phyloP scores from a whole-genome alignment of 2,797 vertebrate species.

The Crocodylus rhombifer region DNA sequence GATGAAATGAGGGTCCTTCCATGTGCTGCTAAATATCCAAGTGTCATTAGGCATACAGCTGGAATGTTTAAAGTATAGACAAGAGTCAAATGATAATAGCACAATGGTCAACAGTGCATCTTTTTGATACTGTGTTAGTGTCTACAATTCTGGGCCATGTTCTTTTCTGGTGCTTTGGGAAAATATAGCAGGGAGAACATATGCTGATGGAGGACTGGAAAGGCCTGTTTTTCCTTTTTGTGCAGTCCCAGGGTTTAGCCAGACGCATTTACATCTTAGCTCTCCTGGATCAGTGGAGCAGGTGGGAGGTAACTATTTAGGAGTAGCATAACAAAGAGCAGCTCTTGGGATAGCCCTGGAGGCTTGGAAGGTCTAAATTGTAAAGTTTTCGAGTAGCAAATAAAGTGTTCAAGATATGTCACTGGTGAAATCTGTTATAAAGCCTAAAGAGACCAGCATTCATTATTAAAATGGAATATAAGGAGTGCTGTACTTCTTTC shows the following conservation, averaged over 20 bases:
- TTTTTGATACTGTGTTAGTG: neutral
- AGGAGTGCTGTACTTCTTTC: neutral
- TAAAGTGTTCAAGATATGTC: neutral
- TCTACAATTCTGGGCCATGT: neutral
- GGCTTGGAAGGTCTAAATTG: neutral
- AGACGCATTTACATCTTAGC: too few relatives aligned
- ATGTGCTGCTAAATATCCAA: neutral
- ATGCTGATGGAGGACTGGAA: neutral
- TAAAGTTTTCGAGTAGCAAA: neutral
- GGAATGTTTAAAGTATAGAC: neutral
- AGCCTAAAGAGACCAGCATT: neutral
- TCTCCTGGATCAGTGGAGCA: too few relatives aligned
- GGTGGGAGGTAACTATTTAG: too few relatives aligned
- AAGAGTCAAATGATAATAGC: neutral
- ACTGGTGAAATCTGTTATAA: neutral
- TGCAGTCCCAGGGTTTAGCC: neutral
- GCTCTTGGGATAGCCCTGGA: neutral
- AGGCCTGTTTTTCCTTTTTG: neutral
- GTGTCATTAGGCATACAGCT: neutral
- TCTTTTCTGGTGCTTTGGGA: neutral
- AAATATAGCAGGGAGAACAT: neutral
- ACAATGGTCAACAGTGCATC: accelerated
- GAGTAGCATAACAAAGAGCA: too few relatives aligned
- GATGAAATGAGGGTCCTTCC: neutral
- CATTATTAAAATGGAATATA: neutral